Evolutionary conservation across 2,797 vertebrate genomes (phyloP).

Genomic region (Triplophysa yarkandensis): DNA sequence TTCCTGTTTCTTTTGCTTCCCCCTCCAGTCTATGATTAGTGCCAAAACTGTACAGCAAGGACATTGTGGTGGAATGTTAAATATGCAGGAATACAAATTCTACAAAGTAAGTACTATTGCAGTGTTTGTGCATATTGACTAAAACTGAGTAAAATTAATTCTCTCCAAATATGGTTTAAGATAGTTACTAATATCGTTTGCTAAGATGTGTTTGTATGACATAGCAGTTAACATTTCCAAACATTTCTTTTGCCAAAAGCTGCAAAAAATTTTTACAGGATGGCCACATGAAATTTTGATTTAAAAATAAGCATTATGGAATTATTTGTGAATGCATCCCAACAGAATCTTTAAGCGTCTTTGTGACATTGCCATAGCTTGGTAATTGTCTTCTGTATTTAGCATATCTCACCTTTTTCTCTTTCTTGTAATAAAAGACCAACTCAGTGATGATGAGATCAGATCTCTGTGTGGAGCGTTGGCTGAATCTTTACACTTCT

Average conservation of each 20-base stretch:
- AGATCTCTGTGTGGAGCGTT: background rate
- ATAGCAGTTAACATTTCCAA: no score
- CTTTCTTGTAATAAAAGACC: background rate
- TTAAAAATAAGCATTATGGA: no score
- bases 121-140: no score
- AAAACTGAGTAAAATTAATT: no score
- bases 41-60: background rate
- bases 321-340: no score
- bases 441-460: background rate
- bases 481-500: background rate
- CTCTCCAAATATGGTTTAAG: no score
- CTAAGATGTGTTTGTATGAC: no score
- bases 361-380: background rate
- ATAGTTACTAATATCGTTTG: no score
- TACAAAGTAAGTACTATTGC: background rate
- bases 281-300: no score
- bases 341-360: background rate
- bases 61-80: conserved; percentile 1
- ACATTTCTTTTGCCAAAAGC: no score
- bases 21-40: background rate
- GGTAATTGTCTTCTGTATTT: no score
- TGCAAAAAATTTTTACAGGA: no score
- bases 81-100: background rate
- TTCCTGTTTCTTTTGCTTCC: conserved; percentile 39
- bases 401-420: background rate